Conservation (phyloP, 2,113 vertebrate genomes). For the Edolisoma coerulescens region DNA sequence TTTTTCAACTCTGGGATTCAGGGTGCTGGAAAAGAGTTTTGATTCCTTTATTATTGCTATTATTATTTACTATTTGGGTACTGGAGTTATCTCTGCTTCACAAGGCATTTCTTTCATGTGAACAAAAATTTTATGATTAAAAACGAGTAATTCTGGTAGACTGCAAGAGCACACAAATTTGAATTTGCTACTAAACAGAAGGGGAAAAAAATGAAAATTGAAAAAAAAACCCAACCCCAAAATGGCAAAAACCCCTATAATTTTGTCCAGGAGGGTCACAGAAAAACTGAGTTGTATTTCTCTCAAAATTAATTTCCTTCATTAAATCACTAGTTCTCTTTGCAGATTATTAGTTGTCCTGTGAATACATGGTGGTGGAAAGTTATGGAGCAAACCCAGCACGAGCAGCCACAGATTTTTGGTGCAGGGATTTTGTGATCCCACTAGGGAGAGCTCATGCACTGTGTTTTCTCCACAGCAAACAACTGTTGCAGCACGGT, state of each 20-base stretch:
- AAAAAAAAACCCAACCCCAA: neutral
- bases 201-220: neutral
- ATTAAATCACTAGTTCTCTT: neutral
- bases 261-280: neutral
- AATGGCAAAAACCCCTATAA: rapidly evolving
- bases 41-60: neutral
- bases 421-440: neutral
- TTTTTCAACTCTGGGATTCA: neutral
- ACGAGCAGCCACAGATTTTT: rapidly evolving
- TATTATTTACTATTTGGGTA: neutral
- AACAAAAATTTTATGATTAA: neutral
- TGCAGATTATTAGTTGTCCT: no score
- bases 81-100: neutral
- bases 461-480: neutral
- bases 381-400: neutral
- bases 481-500: neutral
- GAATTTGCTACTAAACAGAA: neutral
- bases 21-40: neutral
- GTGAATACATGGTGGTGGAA: neutral
- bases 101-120: neutral
- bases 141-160: rapidly evolving
- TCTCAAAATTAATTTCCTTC: neutral
- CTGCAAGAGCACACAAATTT: rapidly evolving
- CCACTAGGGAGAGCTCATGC: conserved; percentile 40
- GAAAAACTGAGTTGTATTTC: neutral